Conservation (phyloP, 2,113 vertebrate genomes). For the Rhizomys pruinosus region DNA sequence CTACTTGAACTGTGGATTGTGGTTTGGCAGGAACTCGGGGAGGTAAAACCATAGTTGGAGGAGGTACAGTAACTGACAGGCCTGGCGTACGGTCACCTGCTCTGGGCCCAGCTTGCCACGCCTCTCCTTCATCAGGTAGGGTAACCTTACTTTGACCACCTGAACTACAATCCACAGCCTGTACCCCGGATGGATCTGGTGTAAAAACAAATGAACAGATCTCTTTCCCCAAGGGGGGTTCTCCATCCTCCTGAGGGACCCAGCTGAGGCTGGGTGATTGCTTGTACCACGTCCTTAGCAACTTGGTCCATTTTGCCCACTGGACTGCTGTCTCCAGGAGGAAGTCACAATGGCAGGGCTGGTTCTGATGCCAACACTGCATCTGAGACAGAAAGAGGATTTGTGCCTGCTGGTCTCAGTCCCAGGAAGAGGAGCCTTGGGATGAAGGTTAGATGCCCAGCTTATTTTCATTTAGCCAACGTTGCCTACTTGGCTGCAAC, state of each 20-base stretch:
- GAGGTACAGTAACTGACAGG: not conserved
- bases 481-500: not conserved
- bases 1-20: not conserved
- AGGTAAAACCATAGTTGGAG: not conserved
- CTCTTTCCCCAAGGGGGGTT: not conserved
- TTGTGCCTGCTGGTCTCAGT: not conserved
- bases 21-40: not conserved
- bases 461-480: not conserved
- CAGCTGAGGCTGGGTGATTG: not conserved
- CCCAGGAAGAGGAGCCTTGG: not conserved
- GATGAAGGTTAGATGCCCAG: not conserved
- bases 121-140: not conserved
- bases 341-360: not conserved
- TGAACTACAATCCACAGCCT: not conserved
- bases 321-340: not conserved
- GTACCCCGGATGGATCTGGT: not conserved
- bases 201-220: not conserved
- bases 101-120: not conserved
- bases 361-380: not conserved
- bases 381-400: not conserved
- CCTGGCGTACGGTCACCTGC: not conserved
- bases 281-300: not conserved
- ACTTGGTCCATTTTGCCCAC: not conserved
- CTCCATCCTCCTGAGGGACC: not conserved
- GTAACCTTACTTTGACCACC: not conserved